Percentiles rank a stretch among this genome's conserved stretches.
Evolutionary conservation across 2,888 invertebrate genomes (phyloP).

Genomic region (Glyphotaelius pellucidus): DNA sequence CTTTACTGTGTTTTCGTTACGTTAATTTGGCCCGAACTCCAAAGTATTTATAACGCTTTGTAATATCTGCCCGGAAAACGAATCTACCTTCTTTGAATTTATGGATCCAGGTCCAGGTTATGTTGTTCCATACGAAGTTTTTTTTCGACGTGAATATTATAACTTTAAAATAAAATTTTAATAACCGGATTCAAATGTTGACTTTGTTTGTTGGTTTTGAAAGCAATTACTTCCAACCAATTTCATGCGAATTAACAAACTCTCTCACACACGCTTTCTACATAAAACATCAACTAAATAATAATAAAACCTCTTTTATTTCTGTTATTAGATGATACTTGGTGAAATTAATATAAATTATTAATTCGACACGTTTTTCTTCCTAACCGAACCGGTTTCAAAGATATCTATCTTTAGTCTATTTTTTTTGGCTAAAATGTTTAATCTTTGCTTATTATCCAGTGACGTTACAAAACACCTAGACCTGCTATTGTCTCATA

Average conservation of each 20-base stretch:
- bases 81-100: background rate
- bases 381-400: too few species aligned
- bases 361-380: too few species aligned
- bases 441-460: too few species aligned
- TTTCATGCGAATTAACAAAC: background rate
- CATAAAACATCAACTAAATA: background rate
- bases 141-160: background rate
- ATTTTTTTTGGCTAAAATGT: too few species aligned
- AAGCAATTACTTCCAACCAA: background rate
- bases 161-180: background rate
- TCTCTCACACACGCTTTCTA: background rate
- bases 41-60: background rate
- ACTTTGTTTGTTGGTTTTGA: background rate
- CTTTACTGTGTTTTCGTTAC: constrained; percentile 19
- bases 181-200: background rate
- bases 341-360: too few species aligned
- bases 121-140: background rate
- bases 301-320: background rate
- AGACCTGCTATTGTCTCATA: too few species aligned
- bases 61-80: background rate
- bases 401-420: too few species aligned
- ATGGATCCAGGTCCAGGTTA: background rate
- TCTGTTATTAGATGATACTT: too few species aligned
- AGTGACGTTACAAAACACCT: too few species aligned
- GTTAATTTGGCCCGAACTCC: background rate